Evolutionary conservation across 2,888 invertebrate genomes (phyloP).

Genomic region (Polylopha cassiicola): DNA sequence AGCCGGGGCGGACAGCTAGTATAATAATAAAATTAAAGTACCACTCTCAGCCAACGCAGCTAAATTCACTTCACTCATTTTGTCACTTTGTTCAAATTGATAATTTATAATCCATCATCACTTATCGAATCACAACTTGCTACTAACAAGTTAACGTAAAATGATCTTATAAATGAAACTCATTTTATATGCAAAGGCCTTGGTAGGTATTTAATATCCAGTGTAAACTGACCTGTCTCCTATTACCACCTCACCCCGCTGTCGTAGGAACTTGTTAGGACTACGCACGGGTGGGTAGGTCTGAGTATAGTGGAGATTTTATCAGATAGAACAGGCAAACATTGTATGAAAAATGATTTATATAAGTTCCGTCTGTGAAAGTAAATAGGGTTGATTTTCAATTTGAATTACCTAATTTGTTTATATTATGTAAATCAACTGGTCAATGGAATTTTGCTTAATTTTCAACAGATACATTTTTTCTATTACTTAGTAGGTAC

Average conservation of each 20-base stretch:
- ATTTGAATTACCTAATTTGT: no score
- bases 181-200: conserved; percentile 9
- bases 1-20: no score
- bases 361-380: conserved; percentile 9
- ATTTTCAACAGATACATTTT: no score
- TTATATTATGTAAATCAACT: no score
- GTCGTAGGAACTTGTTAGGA: background rate
- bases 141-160: conserved; percentile 17
- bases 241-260: background rate
- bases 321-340: conserved; percentile 13
- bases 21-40: conserved; percentile 21
- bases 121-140: conserved; percentile 8
- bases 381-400: no score
- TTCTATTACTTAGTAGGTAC: no score
- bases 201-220: conserved; percentile 8
- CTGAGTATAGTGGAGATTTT: background rate
- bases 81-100: conserved; percentile 7
- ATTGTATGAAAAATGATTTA: conserved; percentile 19
- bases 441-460: no score
- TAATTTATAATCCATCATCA: conserved; percentile 6
- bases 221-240: background rate
- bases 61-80: conserved; percentile 42
- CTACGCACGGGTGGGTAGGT: background rate
- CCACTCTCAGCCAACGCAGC: conserved; percentile 31
- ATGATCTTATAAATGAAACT: conserved; percentile 15